Evolutionary conservation across 2,888 invertebrate species (phyloP), one percentile per base, ranked within the genome.

Genomic region (Trichogramma dendrolimi): DNA sequence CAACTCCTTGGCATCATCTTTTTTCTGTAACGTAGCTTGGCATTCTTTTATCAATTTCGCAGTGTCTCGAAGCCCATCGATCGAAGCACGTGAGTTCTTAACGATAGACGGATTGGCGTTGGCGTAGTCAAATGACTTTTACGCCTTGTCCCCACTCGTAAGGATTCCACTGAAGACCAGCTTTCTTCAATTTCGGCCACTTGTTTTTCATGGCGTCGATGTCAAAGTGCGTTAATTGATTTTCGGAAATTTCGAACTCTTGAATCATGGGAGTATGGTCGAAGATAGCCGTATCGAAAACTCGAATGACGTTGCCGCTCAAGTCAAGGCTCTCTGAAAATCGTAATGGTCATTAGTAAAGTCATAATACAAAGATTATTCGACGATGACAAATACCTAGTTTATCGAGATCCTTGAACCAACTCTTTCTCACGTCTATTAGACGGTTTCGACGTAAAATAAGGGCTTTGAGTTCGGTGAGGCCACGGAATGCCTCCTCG

Each of bases 321-420:
- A 65, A 56, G 43, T 65, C 65, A 47, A 65, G 62, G 46, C 65
- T 63, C 55, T 65, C 65, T 65, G 42, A 5, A 7, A 7, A 10
- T 44, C 44, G 27, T 27, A 27, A 27, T 2, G 27, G 27, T 27
- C 27, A 27, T 27, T 27, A 27, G 27, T 27, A 27, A 2, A 46
- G 27, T 3, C 3, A 39, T 6, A 39, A 51, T 8, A 6, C 5
- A 44, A 39, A 39, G 8, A 8, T 48, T 11, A 40, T 11, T 10
- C 48, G 41, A n/a, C 14, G 44, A 2, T 58, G 41, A 4, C 4
- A 41, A 11, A 61, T 55, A 58, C 64, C 64, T 38, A 68, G 48
- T 47, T 65, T 63, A 0, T 41, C 48, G 6, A 68, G 63, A 52
- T 63, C 63, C 56, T 58, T 61, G 61, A 68, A 66, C 68, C 68